These are phyloP conservation scores for Sakesphorus luctuosus DNA, from an alignment of 2,113 vertebrate genomes.

Conservation along the genomic window DNA sequence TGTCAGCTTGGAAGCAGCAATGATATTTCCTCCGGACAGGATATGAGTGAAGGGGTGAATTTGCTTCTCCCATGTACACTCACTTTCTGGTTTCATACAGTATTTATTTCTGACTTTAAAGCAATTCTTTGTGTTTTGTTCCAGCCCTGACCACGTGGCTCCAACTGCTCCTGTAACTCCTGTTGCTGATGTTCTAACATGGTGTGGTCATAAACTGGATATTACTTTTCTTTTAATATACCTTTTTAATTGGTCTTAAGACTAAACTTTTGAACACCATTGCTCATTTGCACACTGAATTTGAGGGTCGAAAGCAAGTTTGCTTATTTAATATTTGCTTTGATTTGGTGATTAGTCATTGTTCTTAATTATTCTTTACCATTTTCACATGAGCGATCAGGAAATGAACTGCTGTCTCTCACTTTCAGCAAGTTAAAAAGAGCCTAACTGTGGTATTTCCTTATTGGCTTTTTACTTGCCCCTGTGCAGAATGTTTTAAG, in stretches of 20 bases:
- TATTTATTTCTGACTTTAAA: conserved; percentile 31
- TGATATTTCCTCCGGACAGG: background rate
- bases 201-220: conserved; percentile 45
- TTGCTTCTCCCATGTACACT: background rate
- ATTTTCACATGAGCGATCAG: conserved; percentile 77
- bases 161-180: conserved; percentile 17
- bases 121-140: conserved; percentile 33
- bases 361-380: conserved; percentile 79
- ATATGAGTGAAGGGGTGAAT: background rate
- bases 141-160: conserved; percentile 27
- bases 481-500: conserved; percentile 58
- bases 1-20: background rate
- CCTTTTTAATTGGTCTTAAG: conserved; percentile 69
- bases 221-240: conserved; percentile 31
- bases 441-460: conserved; percentile 74
- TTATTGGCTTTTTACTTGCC: conserved; percentile 73
- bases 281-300: conserved; percentile 59
- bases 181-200: conserved; percentile 42
- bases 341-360: conserved; percentile 71
- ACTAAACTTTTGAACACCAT: conserved; percentile 40
- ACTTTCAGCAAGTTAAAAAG: conserved; percentile 71
- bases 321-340: conserved; percentile 66
- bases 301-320: conserved; percentile 60
- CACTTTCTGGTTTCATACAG: background rate
- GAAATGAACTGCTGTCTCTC: conserved; percentile 74